A percentile compares a stretch with the other conserved stretches of the same genome.
Evolutionary conservation across 2,888 invertebrate genomes (phyloP).

Genomic region (Lasioglossum pauxillum): DNA sequence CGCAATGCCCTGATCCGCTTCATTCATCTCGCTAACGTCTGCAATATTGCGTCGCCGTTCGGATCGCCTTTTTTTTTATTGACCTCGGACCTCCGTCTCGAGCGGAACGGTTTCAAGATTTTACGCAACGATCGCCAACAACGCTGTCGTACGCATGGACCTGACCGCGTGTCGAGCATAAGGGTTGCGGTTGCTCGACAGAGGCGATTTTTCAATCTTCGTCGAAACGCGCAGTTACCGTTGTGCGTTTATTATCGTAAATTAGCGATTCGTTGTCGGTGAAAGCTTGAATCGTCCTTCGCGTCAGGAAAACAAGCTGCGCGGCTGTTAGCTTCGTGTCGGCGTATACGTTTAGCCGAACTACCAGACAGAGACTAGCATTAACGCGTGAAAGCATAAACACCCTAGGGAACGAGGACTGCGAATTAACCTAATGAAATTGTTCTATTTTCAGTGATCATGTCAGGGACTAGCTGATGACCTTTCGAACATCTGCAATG

Average conservation of each 20-base stretch:
- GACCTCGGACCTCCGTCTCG: neutral
- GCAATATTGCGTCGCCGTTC: neutral
- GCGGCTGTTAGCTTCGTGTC: neutral
- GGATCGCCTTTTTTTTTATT: neutral
- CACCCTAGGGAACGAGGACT: neutral
- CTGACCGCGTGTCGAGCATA: neutral
- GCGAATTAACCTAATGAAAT: slow-evolving; percentile 21
- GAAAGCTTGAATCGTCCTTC: neutral
- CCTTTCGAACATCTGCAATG: slow-evolving; percentile 77
- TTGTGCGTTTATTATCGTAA: neutral
- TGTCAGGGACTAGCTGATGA: slow-evolving; percentile 80
- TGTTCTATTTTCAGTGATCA: slow-evolving; percentile 78
- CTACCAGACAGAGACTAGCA: neutral
- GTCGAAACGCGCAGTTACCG: neutral
- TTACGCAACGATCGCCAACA: neutral
- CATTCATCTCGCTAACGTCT: slow-evolving; percentile 54
- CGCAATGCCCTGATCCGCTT: slow-evolving; percentile 58
- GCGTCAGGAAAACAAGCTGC: neutral
- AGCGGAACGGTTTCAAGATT: neutral
- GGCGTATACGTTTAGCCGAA: slow-evolving; percentile 1
- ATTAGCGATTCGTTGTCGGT: neutral
- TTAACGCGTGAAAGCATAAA: neutral
- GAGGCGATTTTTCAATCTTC: neutral
- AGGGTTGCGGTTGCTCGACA: neutral
- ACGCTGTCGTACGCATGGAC: too few species aligned